phyloP scores from a whole-genome alignment of 2,797 vertebrate species.

The Lacerta bilineata region DNA sequence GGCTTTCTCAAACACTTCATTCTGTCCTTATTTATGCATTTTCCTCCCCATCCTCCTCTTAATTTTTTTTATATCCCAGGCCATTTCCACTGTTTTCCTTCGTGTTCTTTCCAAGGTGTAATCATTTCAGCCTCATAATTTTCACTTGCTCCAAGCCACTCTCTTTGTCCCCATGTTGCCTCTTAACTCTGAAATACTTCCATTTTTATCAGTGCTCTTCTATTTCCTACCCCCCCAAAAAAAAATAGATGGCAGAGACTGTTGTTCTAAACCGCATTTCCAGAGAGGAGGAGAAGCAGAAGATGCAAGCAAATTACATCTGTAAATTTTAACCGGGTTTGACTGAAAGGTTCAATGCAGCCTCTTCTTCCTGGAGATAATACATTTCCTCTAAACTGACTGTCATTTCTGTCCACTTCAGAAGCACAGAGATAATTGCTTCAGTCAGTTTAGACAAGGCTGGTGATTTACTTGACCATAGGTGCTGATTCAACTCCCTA shows the following conservation, averaged over 20 bases:
- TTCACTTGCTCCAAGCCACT: slow-evolving; percentile 59
- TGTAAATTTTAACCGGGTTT: slow-evolving; percentile 52
- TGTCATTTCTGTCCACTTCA: slow-evolving; percentile 40
- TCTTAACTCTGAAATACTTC: slow-evolving; percentile 66
- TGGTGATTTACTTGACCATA: slow-evolving; percentile 46
- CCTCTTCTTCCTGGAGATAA: slow-evolving; percentile 40
- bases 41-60: slow-evolving; percentile 35
- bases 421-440: slow-evolving; percentile 45
- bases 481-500: slow-evolving; percentile 57
- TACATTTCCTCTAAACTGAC: slow-evolving; percentile 31
- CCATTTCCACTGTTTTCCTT: slow-evolving; percentile 64
- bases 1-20: slow-evolving; percentile 53
- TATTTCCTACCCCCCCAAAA: background rate
- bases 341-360: slow-evolving; percentile 46
- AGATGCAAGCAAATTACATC: slow-evolving; percentile 28
- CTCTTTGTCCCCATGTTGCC: slow-evolving; percentile 29
- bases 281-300: background rate
- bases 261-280: slow-evolving; percentile 27
- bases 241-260: background rate
- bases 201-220: slow-evolving; percentile 22
- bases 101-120: slow-evolving; percentile 62
- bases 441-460: slow-evolving; percentile 55
- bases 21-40: slow-evolving; percentile 62
- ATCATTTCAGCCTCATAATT: slow-evolving; percentile 65
- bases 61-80: slow-evolving; percentile 64